A percentile compares a stretch with the other conserved stretches of the same genome.
Conservation (phyloP, 2,888 invertebrate species). For the Coronaproctus castanopsis region DNA sequence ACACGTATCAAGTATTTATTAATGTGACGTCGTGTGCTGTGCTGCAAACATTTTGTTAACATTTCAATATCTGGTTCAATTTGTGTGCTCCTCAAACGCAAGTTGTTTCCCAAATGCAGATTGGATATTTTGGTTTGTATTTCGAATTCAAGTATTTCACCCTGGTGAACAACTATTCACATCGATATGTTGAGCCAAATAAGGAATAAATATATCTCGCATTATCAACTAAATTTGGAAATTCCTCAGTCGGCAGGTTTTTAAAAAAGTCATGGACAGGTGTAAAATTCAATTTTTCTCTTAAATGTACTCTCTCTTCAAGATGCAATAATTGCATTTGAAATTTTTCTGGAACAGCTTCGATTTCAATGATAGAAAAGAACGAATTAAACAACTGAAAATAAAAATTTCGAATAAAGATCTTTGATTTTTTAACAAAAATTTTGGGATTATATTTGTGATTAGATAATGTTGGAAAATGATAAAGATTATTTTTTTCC, state of each 20-base stretch:
- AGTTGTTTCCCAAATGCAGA: not conserved
- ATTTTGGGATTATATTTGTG: too few species aligned
- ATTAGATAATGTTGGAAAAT: too few species aligned
- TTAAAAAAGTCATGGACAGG: not conserved
- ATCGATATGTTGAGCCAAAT: not conserved
- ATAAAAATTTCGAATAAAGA: not conserved
- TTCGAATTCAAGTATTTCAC: not conserved
- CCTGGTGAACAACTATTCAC: not conserved
- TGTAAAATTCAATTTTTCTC: not conserved
- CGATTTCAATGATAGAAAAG: not conserved
- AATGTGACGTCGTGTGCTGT: not conserved
- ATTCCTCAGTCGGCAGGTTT: not conserved
- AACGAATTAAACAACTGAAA: not conserved
- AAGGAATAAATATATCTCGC: not conserved
- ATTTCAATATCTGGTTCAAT: not conserved
- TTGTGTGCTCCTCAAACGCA: not conserved
- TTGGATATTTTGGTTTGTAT: not conserved
- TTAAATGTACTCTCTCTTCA: not conserved
- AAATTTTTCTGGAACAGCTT: not conserved
- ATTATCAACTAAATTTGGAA: not conserved
- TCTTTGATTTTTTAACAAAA: not conserved
- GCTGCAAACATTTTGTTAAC: not conserved
- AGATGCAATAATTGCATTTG: not conserved
- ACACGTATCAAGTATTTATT: not conserved
- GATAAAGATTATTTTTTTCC: too few species aligned